Evolutionary conservation across 2,797 vertebrate genomes (phyloP), one percentile per base, ranked within the genome.

Genomic region (Pogonophryne albipinna): DNA sequence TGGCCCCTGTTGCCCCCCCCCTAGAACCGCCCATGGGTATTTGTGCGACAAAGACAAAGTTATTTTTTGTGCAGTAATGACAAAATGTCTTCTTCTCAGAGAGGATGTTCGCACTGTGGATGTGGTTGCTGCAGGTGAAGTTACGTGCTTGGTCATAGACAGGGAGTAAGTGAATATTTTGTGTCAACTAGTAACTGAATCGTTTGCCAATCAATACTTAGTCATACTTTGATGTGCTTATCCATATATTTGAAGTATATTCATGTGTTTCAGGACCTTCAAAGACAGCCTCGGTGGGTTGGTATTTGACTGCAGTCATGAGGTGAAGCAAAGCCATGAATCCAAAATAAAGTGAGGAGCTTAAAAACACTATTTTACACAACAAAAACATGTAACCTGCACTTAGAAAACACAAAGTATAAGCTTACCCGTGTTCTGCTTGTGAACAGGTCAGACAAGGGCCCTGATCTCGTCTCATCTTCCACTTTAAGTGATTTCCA

Each of bases 401-500:
- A 15, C 2, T 2, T 4, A 4, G 14, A n/a, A 76, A 77, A 69
- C 11, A 55, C 13, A 19, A 20, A 1, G 31, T 14, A 16, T 12
- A 15, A 63, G 11, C 53, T 57, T 38, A 59, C 16, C 7, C 7
- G 4, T 58, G 23, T 63, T 86, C 62, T 84, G 55, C 23, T 57
- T 76, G 47, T 64, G 62, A 95, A 88, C 95, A 98, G 97, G 92
- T 94, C 95, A 0, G 95, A 96, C 90, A 95, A 94, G 5, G 96
- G 97, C 87, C 93, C 92, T 70, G 94, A 92, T 65, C 94, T 95
- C 87, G 95, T 96, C 76, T 94, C 94, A 79, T 95, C 95, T 67
- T 91, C 96, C 90, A 96, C 95, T 79, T 93, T 97, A 75, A 94
- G 95, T 23, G 97, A 99, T 89, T 98, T 99, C 93, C 97, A 97